Base-by-base conservation (phyloP, 92 coral and sea anemone species). In the Pocillopora meandrina region DNA sequence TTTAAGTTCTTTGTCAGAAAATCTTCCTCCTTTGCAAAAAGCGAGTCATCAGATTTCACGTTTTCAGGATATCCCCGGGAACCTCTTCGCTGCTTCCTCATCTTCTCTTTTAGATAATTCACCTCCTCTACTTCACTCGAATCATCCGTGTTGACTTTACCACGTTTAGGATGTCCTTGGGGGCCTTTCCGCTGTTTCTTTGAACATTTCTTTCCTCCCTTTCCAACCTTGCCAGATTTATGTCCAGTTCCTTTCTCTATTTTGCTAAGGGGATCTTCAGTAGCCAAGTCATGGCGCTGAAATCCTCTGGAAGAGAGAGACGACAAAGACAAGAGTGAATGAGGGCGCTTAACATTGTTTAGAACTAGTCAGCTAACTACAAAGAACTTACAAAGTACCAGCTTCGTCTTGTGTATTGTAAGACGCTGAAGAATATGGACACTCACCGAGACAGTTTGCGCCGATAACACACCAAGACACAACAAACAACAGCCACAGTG, bases 1-100 rank as follows among this genome's bases (percentile, higher is more conserved):
- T 75, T 67, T 83, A 87, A 61, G 70, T 87, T 90, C 52, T 72
- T 82, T 58, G 80, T 85, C 80, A 92, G 61, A 60, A 84, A 84
- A 14, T 61, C 84, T 11, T 85, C 87, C 67, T 60, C 52, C 15
- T 80, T 82, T 17, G 78, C 65, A 3, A 82, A 59, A 31, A 82
- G 85, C n/a, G 79, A 90, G 4, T 72, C 85, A 9, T 82, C 84
- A 23, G 92, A 86, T 62, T 82, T 80, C 15, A 79, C 74, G 16
- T 87, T 83, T 19, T 69, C 47, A 72, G 93, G 92, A 75, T 83
- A 87, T 19, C 95, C 90, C 67, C 74, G 85, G 26, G 95, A 90
- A n/a, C 57, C 74, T 12, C 93, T 87, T 71, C 95, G 78, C 33
- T 84, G 93, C 71, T 85, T 59, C 74, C 67, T 73, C 85, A 87